Conservation (phyloP, 2,113 vertebrate species). For the Labeo rohita region DNA sequence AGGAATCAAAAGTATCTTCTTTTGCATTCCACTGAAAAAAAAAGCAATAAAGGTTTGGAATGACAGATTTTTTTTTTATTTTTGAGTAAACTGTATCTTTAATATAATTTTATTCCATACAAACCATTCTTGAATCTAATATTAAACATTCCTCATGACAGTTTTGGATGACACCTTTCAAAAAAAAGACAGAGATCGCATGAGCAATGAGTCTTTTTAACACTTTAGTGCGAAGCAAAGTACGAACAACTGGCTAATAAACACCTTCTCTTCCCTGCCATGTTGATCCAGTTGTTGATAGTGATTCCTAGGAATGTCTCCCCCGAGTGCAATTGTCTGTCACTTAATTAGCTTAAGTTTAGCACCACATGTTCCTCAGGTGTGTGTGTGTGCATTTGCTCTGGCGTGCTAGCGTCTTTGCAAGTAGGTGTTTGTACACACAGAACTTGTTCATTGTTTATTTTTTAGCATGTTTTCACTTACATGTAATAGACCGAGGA, state of each 20-base stretch:
- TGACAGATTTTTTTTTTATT: background rate
- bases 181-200: constrained; percentile 45
- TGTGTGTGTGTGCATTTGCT: constrained; percentile 51
- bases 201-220: constrained; percentile 52
- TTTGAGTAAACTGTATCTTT: background rate
- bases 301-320: constrained; percentile 68
- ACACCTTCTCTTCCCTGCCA: constrained; percentile 60
- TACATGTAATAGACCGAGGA: constrained; percentile 23
- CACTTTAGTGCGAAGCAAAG: constrained; percentile 54
- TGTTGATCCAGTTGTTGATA: constrained; percentile 68
- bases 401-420: constrained; percentile 37
- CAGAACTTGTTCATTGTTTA: constrained; percentile 47
- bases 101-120: background rate
- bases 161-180: constrained; percentile 40
- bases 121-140: background rate
- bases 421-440: constrained; percentile 53
- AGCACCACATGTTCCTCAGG: constrained; percentile 72
- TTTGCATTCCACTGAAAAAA: background rate
- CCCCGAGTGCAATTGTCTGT: constrained; percentile 72
- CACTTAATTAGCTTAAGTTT: constrained; percentile 77
- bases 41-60: background rate
- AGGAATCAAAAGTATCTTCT: background rate
- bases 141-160: constrained; percentile 5
- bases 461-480: constrained; percentile 52
- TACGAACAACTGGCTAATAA: constrained; percentile 68